Evolutionary conservation across 2,797 vertebrate species (phyloP), one percentile per base, ranked within the genome.

Genomic region (Vireo griseus): DNA sequence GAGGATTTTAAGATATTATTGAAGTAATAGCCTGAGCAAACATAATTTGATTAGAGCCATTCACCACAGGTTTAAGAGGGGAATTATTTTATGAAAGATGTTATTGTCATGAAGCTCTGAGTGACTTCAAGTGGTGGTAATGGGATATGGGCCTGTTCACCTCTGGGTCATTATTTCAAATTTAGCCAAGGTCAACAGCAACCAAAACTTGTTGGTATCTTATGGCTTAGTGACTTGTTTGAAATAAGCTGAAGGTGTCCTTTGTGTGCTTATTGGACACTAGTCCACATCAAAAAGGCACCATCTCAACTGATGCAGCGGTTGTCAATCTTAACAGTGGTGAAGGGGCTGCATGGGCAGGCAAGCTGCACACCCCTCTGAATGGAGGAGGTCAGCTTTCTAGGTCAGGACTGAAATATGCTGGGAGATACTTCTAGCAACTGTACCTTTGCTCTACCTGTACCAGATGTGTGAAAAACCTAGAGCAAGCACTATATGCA

Each of bases 11-110:
- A 86, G 61, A 48, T 80, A 59, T 91, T 95, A 85, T 76, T 91
- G 62, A 91, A 95, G 59, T 25, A 86, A 91, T 61, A 90, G 26
- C n/a, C 58, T 90, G 88, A 93, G 78, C n/a, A 78, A 92, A 80
- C 31, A 78, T 91, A 85, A 96, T 96, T 95, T 78, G 29, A 80
- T 97, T 96, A 92, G 44, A 90, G 55, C 61, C 35, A 65, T 81
- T 94, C 71, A 80, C 44, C 31, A 68, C 26, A 91, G 59, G 15
- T 92, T 91, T 79, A 96, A 90, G 81, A 90, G 57, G 45, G 63
- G 79, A 96, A 39, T 39, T 39, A 39, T 13, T 13, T 39, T 39
- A 39, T 39, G 37, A 39, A 87, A 90, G 66, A 79, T 55, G 63
- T 94, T 88, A 94, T 63, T 97, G 69, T 94, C 31, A 4, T 86